These are phyloP conservation scores for Drosophila meridiana DNA, from an alignment of 2,888 invertebrate genomes.

Conservation along the genomic window DNA sequence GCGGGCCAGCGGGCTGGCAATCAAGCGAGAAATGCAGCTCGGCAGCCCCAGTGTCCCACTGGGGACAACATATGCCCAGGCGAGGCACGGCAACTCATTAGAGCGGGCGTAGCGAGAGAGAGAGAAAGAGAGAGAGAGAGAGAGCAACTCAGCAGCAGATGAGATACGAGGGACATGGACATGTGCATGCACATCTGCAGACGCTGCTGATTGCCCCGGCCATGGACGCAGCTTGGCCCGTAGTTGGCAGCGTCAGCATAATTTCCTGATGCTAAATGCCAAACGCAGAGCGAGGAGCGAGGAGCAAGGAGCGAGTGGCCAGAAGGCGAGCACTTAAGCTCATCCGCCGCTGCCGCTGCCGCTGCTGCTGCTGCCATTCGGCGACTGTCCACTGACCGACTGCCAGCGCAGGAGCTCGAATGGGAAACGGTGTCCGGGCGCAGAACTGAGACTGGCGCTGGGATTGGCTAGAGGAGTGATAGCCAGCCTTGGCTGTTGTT, in stretches of 20 bases:
- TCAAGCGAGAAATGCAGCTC: slow-evolving; percentile 67
- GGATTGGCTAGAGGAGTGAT: slow-evolving; percentile 23
- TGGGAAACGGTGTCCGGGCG: slow-evolving; percentile 20
- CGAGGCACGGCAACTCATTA: slow-evolving; percentile 80
- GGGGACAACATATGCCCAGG: slow-evolving; percentile 64
- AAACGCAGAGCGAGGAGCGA: slow-evolving; percentile 55
- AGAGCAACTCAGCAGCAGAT: slow-evolving; percentile 49
- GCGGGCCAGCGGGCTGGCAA: slow-evolving; percentile 61
- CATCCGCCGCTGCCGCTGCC: slow-evolving; percentile 58
- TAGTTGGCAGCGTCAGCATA: slow-evolving; percentile 83
- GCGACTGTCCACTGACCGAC: slow-evolving; percentile 59
- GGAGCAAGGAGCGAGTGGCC: slow-evolving; percentile 23
- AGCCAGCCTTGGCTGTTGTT: slow-evolving; percentile 20
- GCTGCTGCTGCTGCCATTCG: slow-evolving; percentile 40
- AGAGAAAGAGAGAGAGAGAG: slow-evolving; percentile 33
- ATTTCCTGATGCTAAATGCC: slow-evolving; percentile 84
- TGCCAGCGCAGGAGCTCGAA: slow-evolving; percentile 48
- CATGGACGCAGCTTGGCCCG: slow-evolving; percentile 42
- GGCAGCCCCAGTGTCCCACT: slow-evolving; percentile 22
- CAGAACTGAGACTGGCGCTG: slow-evolving; percentile 8
- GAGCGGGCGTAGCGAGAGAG: slow-evolving; percentile 48
- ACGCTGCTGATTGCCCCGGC: slow-evolving; percentile 71
- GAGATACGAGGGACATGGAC: slow-evolving; percentile 58
- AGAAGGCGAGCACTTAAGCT: slow-evolving; percentile 70
- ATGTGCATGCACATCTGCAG: slow-evolving; percentile 73